phyloP scores from a whole-genome alignment of 2,113 vertebrate species.

The Atlantisia rogersi region DNA sequence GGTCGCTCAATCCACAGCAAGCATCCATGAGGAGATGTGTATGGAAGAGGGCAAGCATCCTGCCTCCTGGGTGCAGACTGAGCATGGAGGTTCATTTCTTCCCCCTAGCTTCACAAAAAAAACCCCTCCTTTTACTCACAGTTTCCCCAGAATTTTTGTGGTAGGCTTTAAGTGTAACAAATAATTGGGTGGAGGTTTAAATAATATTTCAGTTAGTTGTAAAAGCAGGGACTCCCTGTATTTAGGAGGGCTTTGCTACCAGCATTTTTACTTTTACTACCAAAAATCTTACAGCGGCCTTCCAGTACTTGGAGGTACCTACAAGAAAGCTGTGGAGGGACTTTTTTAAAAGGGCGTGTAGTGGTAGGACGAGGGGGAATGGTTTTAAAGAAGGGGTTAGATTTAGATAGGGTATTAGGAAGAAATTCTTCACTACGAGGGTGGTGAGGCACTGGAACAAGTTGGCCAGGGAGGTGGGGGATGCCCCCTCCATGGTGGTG shows the following conservation, averaged over 20 bases:
- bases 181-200: not conserved
- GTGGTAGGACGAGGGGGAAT: no score
- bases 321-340: no score
- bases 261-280: no score
- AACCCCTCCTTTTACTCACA: not conserved
- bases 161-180: not conserved
- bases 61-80: not conserved
- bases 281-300: no score
- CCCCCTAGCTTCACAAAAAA: not conserved
- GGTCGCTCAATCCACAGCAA: not conserved
- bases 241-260: not conserved
- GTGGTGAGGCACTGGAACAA: no score
- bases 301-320: no score
- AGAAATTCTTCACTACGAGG: no score
- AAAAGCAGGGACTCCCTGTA: not conserved
- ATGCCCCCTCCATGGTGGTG: no score
- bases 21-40: not conserved
- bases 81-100: not conserved
- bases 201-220: fast-evolving
- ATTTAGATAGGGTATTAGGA: no score
- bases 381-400: no score
- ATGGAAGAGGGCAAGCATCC: not conserved
- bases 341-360: no score
- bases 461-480: no score
- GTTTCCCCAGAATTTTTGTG: not conserved